phyloP scores from a whole-genome alignment of 2,113 vertebrate genomes.

The Brachirus orientalis region DNA sequence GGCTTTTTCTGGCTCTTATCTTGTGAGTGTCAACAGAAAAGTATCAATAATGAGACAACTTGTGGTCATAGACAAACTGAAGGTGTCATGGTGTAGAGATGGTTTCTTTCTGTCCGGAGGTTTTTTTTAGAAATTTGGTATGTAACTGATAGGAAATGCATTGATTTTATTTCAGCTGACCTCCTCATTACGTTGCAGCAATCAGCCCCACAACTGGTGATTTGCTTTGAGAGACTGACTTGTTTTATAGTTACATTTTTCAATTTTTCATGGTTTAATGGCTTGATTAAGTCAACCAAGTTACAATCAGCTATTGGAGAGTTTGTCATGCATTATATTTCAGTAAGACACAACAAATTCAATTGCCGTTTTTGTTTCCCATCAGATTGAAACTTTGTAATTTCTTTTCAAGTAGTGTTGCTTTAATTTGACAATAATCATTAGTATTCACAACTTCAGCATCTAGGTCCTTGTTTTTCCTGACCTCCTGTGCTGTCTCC shows the following conservation, averaged over 20 bases:
- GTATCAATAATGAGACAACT: neutral
- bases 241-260: too few relatives aligned
- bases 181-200: too few relatives aligned
- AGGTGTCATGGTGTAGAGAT: too few relatives aligned
- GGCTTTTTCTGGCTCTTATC: constrained; percentile 24
- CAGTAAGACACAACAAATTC: neutral
- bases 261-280: too few relatives aligned
- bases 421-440: neutral
- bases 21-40: neutral
- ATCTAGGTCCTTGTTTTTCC: neutral
- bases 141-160: neutral
- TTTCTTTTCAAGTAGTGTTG: neutral
- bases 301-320: too few relatives aligned
- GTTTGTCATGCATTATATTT: too few relatives aligned
- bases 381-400: too few relatives aligned
- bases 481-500: neutral
- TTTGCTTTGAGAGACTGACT: too few relatives aligned
- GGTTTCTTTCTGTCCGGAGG: too few relatives aligned
- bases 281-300: too few relatives aligned
- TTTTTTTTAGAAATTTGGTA: neutral
- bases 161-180: neutral
- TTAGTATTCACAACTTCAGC: neutral
- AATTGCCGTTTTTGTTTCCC: too few relatives aligned
- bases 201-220: too few relatives aligned
- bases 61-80: neutral